Evolutionary conservation across 35 echinoderm and acorn worm species (phyloP), one percentile per base, ranked within the genome.

Genomic region (Ophioderma brevispina): DNA sequence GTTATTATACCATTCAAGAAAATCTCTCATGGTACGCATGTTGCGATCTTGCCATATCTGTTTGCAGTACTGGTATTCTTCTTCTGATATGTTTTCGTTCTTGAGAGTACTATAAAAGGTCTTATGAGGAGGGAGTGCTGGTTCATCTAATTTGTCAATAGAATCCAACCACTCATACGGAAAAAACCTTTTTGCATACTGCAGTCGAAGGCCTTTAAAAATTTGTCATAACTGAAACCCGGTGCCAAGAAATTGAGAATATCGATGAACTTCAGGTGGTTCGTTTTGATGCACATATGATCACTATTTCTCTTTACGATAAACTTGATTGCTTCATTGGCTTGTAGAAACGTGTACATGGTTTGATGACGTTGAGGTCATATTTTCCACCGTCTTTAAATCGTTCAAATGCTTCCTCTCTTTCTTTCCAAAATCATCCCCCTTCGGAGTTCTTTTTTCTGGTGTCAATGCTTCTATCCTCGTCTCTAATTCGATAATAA

Each of bases 191-290:
- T 87, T 3, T 37, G 32, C 31, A 78, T 19, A 21, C 33, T 0
- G 88, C 91, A 92, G 18, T 87, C 43, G 40, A 87, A 92, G 3
- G 91, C 91, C 37, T 87, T 63, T 0, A 92, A 49, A 41, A 92
- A 92, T 31, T 21, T 18, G 15, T 63, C 49, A 28, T 92, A 92
- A 19, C 38, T 56, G 79, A 39, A 92, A 18, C 77, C 77, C 0
- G 90, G 90, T 25, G 90, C 90, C 19, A 92, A n/a, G 46, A 46
- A 92, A 39, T 92, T 87, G 8, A 33, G 39, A 35, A 92, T 92
- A 42, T 92, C 85, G 17, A 92, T 36, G 21, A 92, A 87, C 21
- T 17, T 56, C 4, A 92, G 64, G 6, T 38, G 32, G 81, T 87
- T 80, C 0, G 75, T 78, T 5, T 43, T 79, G 33, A 87, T n/a